phyloP scores from a whole-genome alignment of 2,797 vertebrate genomes.

The Brotula barbata region DNA sequence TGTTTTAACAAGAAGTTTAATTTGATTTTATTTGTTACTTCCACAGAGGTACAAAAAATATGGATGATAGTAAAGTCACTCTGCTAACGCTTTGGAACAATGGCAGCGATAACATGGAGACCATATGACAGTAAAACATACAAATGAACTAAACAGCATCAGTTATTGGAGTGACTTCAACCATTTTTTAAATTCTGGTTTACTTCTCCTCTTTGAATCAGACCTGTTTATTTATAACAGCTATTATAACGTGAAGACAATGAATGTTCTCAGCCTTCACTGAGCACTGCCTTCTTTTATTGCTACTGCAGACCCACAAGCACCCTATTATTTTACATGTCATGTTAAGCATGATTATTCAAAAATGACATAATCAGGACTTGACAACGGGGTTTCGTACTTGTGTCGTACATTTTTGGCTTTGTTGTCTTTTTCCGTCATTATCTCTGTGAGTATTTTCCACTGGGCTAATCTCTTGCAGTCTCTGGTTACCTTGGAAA shows the following conservation, averaged over 20 bases:
- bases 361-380: constrained; percentile 50
- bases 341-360: constrained; percentile 18
- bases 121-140: neutral
- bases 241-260: neutral
- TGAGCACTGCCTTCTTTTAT: constrained; percentile 7
- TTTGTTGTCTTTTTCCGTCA: constrained; percentile 72
- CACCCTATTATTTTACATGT: constrained; percentile 16
- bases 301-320: constrained; percentile 6
- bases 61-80: too few relatives aligned
- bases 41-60: too few relatives aligned
- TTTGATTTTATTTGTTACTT: too few relatives aligned
- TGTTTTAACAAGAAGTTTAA: constrained; percentile 42
- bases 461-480: constrained; percentile 70
- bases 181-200: neutral
- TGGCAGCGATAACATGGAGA: neutral
- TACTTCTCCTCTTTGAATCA: too few relatives aligned
- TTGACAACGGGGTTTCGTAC: constrained; percentile 65
- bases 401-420: constrained; percentile 49
- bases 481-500: constrained; percentile 76
- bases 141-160: too few relatives aligned
- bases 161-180: too few relatives aligned
- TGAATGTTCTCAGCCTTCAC: neutral
- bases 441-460: constrained; percentile 76
- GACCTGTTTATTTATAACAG: neutral
- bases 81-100: too few relatives aligned